Base-by-base conservation (phyloP, 2,113 vertebrate species). In the Nerophis lumbriciformis region DNA sequence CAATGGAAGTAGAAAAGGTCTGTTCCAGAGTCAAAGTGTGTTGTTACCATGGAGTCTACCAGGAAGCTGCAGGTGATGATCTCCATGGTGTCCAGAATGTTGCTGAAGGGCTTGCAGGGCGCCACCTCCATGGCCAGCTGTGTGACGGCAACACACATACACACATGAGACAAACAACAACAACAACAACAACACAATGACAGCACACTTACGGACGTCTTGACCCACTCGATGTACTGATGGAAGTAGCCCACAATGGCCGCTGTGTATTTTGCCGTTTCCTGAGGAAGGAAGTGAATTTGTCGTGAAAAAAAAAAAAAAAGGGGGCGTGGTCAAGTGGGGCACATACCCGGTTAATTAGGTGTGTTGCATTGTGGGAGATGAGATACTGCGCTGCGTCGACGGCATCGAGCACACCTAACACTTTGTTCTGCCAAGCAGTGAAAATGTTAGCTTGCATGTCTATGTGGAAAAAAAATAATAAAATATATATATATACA, bases 91-190 rank as follows among this genome's bases (percentile, higher is more conserved):
- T 99, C 96, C 74, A 99, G 58, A 8, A 91, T 88, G 36, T 94
- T 98, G 85, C 94, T 94, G 80, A 96, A 68, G 1, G 97, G 97
- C 64, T 94, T 98, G 87, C 97, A 99, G 6, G 91, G 74, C 5
- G 93, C 94, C 6, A 98, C 90, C 35, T 95, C 90, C 87, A 92
- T 71, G 3, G 85, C 83, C 75, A 99, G 75, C 97, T 99, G 48
- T 2, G 36, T 45, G 7, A 68, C 52, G 61, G 48, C 2, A 35
- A 60, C 19, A 72, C 8, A 28, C 28, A 60, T 16, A 72, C 8
- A 28, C 28, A 3, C 52, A 55, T 48, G 12, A 56, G 49, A 65
- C 0, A 4, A 51, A 53, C 49, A 45, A 16, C 13, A 16, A 36
- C 49, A 28, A 28, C 28, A 28, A 49, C 16, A 37, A 48, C 16